Evolutionary conservation across 2,797 vertebrate genomes (phyloP).

Genomic region (Phrynocephalus forsythii): DNA sequence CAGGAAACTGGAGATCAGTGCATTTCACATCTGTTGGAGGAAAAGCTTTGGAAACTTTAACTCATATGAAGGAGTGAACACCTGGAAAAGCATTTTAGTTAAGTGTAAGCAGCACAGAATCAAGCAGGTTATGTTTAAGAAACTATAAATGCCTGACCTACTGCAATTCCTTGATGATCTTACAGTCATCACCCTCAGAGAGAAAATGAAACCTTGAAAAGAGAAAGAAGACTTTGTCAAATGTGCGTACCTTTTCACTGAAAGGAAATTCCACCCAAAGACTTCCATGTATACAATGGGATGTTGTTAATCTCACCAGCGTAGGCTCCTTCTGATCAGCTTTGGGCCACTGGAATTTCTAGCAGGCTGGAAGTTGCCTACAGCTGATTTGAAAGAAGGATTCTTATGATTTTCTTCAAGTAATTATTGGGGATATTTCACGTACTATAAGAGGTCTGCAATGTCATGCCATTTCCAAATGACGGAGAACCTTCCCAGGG

Average conservation of each 20-base stretch:
- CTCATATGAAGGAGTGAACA: constrained; percentile 69
- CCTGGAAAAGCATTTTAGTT: constrained; percentile 74
- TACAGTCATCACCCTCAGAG: constrained; percentile 54
- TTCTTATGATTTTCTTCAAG: neutral
- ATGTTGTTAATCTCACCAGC: neutral
- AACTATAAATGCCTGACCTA: constrained; percentile 55
- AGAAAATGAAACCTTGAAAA: constrained; percentile 40
- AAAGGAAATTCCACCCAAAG: neutral
- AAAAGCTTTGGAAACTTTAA: constrained; percentile 70
- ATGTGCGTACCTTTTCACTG: constrained; percentile 9
- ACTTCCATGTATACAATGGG: neutral
- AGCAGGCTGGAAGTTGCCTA: neutral
- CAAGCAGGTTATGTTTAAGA: constrained; percentile 71
- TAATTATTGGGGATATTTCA: neutral
- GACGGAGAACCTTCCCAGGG: too few species aligned
- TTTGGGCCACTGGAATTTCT: neutral
- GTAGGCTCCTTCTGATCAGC: neutral
- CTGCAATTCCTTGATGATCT: constrained; percentile 68
- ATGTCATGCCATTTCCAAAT: too few species aligned
- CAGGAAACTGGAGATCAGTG: constrained; percentile 67
- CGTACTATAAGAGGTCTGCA: too few species aligned
- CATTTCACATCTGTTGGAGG: constrained; percentile 68
- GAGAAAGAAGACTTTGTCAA: constrained; percentile 33
- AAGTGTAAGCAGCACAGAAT: constrained; percentile 60
- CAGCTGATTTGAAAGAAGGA: neutral